Evolutionary conservation across 1,140 invertebrate genomes (phyloP), one percentile per base, ranked within the genome.

Genomic region (Penaeus chinensis): DNA sequence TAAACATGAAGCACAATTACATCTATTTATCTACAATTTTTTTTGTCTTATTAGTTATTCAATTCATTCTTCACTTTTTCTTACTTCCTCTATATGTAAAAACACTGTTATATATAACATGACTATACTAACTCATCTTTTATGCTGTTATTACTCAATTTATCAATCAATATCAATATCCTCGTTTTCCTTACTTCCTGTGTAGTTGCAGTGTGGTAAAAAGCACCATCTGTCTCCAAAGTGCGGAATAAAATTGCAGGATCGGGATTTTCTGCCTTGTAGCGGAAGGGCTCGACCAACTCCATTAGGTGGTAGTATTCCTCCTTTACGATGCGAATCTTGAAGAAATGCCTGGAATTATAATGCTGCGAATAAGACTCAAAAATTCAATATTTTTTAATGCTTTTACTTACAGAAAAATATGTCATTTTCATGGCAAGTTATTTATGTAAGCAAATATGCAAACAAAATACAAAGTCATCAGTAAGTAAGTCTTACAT

Each of bases 241-340:
- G 60, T 82, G 5, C 81, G 62, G 24, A 88, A 63, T 22, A 88
- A 82, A 11, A 62, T 37, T 0, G 86, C 86, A 37, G 86, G 86
- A 37, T 88, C 86, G 20, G 80, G 80, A 60, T 88, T 88, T 19
- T 42, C 66, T 61, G n/a, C n/a, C 47, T 88, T 69, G 37, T 61
- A 69, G 32, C 63, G 61, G 32, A 76, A 82, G 22, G 60, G 79
- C 37, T 54, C 32, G 22, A 88, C 65, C 22, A 88, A 61, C n/a
- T 47, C 86, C 8, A 77, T 42, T n/a, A 88, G 69, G n/a, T 88
- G 65, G 16, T 82, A 20, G 27, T 88, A 88, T 37, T 88, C 80
- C 18, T 54, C 62, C 3, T n/a, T 19, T 3, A 71, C 74, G 24
- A 88, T 69, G 11, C 86, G 80, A 24, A 88, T 79, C 37, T 82